Evolutionary conservation across 2,888 invertebrate species (phyloP).

Genomic region (Stramonita haemastoma): DNA sequence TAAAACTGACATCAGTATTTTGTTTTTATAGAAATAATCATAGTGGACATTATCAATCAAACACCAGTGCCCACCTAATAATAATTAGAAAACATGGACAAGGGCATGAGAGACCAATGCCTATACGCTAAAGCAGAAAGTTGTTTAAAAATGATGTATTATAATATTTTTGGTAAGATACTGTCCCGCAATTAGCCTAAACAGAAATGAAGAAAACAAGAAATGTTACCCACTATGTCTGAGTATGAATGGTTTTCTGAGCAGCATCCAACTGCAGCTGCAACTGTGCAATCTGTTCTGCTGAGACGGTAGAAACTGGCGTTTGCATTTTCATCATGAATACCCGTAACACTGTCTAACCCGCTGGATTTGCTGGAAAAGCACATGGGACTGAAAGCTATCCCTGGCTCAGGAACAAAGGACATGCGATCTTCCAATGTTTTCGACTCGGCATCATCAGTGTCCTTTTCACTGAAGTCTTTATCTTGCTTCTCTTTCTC

Average conservation of each 20-base stretch:
- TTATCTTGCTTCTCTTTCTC: constrained; percentile 42
- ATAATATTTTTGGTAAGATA: too few relatives aligned
- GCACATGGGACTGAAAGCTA: neutral
- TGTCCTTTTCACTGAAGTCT: constrained; percentile 44
- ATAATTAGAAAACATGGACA: too few relatives aligned
- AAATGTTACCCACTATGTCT: constrained; percentile 13
- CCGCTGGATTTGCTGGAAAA: constrained; percentile 1
- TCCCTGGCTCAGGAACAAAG: neutral
- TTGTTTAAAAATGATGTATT: too few relatives aligned
- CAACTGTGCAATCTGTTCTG: constrained; percentile 68
- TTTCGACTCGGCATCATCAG: constrained; percentile 42
- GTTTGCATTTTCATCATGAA: constrained; percentile 38
- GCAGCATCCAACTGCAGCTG: constrained; percentile 86
- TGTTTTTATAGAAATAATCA: too few relatives aligned
- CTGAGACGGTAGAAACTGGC: constrained; percentile 24
- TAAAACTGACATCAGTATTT: too few relatives aligned
- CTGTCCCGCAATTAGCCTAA: too few relatives aligned
- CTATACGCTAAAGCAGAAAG: too few relatives aligned
- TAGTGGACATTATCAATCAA: too few relatives aligned
- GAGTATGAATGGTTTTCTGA: constrained; percentile 82
- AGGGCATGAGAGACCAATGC: too few relatives aligned
- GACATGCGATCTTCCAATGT: constrained; percentile 13
- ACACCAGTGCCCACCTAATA: too few relatives aligned
- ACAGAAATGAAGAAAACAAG: too few relatives aligned
- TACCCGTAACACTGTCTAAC: neutral